Conservation (phyloP, 2,888 invertebrate genomes). For the Hipparchia semele region DNA sequence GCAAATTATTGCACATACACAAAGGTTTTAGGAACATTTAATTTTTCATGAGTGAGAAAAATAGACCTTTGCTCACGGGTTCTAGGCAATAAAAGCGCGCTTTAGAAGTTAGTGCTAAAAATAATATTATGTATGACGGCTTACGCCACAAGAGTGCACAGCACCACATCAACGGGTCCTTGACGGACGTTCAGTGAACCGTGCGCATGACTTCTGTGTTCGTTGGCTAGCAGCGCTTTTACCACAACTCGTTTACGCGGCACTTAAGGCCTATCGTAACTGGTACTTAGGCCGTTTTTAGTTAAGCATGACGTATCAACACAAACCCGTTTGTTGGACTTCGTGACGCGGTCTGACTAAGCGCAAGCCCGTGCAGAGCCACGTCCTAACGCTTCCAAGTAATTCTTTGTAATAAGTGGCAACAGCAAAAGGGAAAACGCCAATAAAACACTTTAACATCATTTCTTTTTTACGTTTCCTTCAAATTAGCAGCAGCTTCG, state of each 20-base stretch:
- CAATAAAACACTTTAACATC: neutral
- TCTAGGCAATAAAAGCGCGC: neutral
- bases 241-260: neutral
- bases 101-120: neutral
- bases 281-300: slow-evolving; percentile 42
- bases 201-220: slow-evolving; percentile 26
- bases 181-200: slow-evolving; percentile 34
- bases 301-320: slow-evolving; percentile 51
- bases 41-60: too few species aligned
- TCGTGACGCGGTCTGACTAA: slow-evolving; percentile 47
- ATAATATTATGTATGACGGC: slow-evolving; percentile 2
- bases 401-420: slow-evolving; percentile 36
- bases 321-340: slow-evolving; percentile 49
- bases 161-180: slow-evolving; percentile 25
- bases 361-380: slow-evolving; percentile 43
- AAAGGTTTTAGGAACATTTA: too few species aligned
- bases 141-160: slow-evolving; percentile 13
- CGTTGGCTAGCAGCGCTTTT: slow-evolving; percentile 21
- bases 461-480: neutral
- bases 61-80: too few species aligned
- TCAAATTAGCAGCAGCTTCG: neutral
- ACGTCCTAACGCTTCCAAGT: slow-evolving; percentile 51
- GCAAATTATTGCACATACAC: too few species aligned
- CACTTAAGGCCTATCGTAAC: slow-evolving; percentile 1
- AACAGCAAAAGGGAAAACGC: slow-evolving; percentile 17